Percentiles rank a stretch among this genome's conserved stretches.
phyloP scores from a whole-genome alignment of 1,140 invertebrate genomes.

The Galendromus occidentalis region DNA sequence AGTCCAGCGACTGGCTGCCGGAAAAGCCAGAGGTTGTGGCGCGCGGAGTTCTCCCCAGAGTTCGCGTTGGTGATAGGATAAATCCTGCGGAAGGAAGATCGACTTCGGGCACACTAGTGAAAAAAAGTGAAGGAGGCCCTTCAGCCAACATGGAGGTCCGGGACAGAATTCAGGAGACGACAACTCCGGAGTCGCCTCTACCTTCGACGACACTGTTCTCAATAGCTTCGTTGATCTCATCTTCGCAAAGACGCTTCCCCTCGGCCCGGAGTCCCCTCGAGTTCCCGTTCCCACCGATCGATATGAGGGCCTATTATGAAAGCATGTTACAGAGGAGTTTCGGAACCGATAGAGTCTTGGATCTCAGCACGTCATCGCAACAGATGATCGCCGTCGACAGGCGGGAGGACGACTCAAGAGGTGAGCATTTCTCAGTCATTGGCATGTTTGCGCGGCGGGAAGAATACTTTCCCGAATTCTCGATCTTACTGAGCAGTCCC shows the following conservation, averaged over 20 bases:
- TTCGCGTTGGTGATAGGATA: too few species aligned
- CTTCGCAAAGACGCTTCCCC: background rate
- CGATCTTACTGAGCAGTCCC: too few species aligned
- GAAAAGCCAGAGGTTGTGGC: too few species aligned
- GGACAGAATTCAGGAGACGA: slow-evolving; percentile 1
- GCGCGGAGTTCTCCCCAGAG: too few species aligned
- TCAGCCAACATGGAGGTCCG: background rate
- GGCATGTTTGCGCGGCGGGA: too few species aligned
- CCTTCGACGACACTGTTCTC: background rate
- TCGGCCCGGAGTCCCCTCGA: background rate
- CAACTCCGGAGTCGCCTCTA: background rate
- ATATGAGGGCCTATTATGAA: background rate
- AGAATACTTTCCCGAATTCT: too few species aligned
- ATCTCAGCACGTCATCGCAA: slow-evolving; percentile 5
- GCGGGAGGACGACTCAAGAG: too few species aligned
- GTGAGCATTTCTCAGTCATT: too few species aligned
- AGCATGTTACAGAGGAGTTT: background rate
- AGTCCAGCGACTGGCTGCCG: too few species aligned
- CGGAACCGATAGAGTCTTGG: background rate
- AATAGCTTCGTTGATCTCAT: slow-evolving; percentile 4
- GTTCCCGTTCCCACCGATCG: background rate
- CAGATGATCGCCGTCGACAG: background rate
- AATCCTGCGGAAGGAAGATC: too few species aligned
- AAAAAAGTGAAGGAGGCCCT: background rate
- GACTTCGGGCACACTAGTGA: too few species aligned